Percentiles rank a stretch among this genome's conserved stretches.
These are phyloP conservation scores for Cassiopea andromeda DNA, from an alignment of 30 jellyfish, hydroid and myxozoan genomes.

Conservation along the genomic window DNA sequence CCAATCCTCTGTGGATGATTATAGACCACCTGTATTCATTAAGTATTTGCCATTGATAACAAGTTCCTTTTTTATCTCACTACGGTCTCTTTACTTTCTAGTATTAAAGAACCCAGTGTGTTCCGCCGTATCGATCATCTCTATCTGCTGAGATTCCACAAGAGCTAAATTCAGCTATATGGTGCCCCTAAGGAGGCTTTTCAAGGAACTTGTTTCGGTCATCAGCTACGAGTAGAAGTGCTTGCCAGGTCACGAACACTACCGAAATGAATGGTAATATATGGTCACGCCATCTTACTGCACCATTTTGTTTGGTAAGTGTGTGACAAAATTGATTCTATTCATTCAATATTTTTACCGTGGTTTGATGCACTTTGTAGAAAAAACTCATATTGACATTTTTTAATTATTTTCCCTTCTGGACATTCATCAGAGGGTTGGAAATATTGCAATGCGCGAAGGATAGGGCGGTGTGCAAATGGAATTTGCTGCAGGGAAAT, in stretches of 20 bases:
- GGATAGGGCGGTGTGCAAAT: too few relatives aligned
- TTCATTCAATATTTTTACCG: background rate
- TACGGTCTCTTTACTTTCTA: constrained; percentile 18
- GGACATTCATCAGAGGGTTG: too few relatives aligned
- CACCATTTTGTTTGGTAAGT: background rate
- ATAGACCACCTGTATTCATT: constrained; percentile 53
- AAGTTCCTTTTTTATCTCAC: constrained; percentile 9
- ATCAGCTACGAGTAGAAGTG: background rate
- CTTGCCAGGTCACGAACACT: constrained; percentile 49
- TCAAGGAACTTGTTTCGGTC: background rate
- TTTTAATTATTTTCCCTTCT: too few relatives aligned
- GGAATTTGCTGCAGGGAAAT: background rate
- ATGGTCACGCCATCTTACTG: constrained; percentile 30
- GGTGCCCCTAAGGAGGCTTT: background rate
- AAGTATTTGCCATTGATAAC: constrained; percentile 28
- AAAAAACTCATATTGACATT: too few relatives aligned
- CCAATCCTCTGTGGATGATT: constrained; percentile 30
- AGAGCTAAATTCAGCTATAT: background rate
- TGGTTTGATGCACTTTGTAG: too few relatives aligned
- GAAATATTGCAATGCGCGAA: too few relatives aligned
- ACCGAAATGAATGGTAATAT: background rate
- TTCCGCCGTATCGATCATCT: constrained; percentile 13
- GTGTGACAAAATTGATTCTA: background rate
- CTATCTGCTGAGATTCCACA: background rate
- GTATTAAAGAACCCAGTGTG: background rate